Conservation (phyloP, 2,797 vertebrate genomes). For the Syndactyla subalaris region DNA sequence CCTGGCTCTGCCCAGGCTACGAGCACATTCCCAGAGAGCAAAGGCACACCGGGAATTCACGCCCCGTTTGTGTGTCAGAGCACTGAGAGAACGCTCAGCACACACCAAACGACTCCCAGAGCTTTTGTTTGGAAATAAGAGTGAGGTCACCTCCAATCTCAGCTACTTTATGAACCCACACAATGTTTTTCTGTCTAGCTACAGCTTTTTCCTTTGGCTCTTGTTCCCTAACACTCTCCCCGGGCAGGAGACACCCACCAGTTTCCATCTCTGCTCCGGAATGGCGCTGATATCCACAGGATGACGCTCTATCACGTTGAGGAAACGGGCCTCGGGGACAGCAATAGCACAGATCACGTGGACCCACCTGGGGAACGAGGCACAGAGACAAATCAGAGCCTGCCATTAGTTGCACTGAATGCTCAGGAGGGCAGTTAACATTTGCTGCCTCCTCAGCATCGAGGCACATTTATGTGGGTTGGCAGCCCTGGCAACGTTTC, state of each 20-base stretch:
- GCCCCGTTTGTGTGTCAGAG: not conserved
- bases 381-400: not conserved
- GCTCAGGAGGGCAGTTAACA: constrained; percentile 45
- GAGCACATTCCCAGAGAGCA: not conserved
- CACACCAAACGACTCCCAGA: not conserved
- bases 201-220: not conserved
- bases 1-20: not conserved
- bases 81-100: not conserved
- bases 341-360: constrained; percentile 96
- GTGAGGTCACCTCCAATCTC: not conserved
- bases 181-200: not conserved
- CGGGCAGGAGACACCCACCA: constrained; percentile 79
- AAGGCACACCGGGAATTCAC: not conserved
- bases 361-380: constrained; percentile 85
- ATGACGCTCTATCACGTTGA: constrained; percentile 87
- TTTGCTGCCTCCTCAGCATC: not conserved
- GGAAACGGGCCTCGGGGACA: constrained; percentile 90
- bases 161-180: not conserved
- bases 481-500: not conserved
- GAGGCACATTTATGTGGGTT: not conserved
- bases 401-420: not conserved
- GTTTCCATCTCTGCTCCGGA: constrained; percentile 90
- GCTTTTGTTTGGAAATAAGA: not conserved
- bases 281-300: constrained; percentile 91
- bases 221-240: not conserved